Percentiles rank a stretch among this genome's conserved stretches.
Evolutionary conservation across 2,113 vertebrate genomes (phyloP).

Genomic region (Furnarius figulus): DNA sequence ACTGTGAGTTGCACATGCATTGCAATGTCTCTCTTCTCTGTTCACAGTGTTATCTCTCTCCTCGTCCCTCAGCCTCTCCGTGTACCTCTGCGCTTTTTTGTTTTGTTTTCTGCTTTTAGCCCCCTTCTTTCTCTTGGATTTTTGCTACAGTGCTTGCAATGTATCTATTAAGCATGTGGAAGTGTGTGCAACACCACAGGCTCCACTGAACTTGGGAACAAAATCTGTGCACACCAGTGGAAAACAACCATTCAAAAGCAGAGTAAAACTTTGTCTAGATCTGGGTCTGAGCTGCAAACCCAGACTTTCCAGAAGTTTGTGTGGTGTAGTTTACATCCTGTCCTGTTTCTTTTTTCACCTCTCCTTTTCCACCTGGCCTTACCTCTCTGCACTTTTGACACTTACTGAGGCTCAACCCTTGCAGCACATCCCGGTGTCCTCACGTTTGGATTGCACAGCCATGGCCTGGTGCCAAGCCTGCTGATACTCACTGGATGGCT

Average conservation of each 20-base stretch:
- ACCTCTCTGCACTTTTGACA: background rate
- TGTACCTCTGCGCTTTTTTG: background rate
- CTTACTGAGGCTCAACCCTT: background rate
- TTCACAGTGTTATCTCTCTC: background rate
- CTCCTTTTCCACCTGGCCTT: background rate
- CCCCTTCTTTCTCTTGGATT: background rate
- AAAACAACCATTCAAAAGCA: background rate
- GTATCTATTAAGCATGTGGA: background rate
- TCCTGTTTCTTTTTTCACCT: background rate
- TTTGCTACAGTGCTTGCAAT: background rate
- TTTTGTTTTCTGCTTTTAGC: background rate
- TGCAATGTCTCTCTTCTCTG: background rate
- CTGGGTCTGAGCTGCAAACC: background rate
- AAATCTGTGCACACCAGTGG: background rate
- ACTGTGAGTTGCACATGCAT: conserved; percentile 79
- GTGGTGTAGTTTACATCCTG: background rate
- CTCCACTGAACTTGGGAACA: background rate
- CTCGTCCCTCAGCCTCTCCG: background rate
- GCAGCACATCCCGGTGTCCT: background rate
- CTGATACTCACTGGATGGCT: background rate
- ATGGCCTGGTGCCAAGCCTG: background rate
- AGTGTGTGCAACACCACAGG: background rate
- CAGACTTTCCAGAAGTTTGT: conserved; percentile 10
- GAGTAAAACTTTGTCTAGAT: background rate
- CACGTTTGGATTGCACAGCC: background rate